Evolutionary conservation across 2,888 invertebrate species (phyloP), one percentile per base, ranked within the genome.

Genomic region (Drosophila aldrichi): DNA sequence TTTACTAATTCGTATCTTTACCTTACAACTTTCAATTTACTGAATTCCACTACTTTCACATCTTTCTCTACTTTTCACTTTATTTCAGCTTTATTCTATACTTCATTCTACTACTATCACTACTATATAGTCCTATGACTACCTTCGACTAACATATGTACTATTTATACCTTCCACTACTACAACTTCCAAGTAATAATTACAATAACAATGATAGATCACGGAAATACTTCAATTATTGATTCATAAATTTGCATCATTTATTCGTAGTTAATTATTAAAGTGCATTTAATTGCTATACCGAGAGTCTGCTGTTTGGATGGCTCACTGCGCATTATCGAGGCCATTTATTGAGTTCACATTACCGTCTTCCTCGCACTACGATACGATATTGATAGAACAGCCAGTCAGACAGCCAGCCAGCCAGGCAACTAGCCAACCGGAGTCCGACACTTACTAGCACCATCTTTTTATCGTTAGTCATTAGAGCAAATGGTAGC

Each of bases 401-500:
- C 57, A 36, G 43, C 43, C n/a, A n/a, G 18, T 3, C 32, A 36
- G 36, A 3, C 40, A 9, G 40, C 9, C 4, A 12, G 20, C 16
- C n/a, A n/a, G n/a, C n/a, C n/a, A n/a, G n/a, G n/a, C n/a, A n/a
- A n/a, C n/a, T n/a, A n/a, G n/a, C n/a, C 32, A 2, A 2, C 16
- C 56, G 29, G 34, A 46, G 36, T 36, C 44, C 48, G 40, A 46
- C 41, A 36, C 20, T 49, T 57, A 14, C 54, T 40, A 44, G 58
- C 38, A 52, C 46, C 77, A 66, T 72, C 59, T 36, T 76, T 60
- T 71, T 66, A 75, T 75, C 57, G 75, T 43, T 32, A 22, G 70
- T 61, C 56, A 77, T 77, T 77, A 70, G 40, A 46, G 41, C 32
- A 70, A 77, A 79, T 77, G 66, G 70, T 55, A 48, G 62, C 79